A percentile compares a stretch with the other conserved stretches of the same genome.
These are phyloP conservation scores for Urocyon cinereoargenteus DNA, from an alignment of 2,797 vertebrate genomes.

Conservation along the genomic window DNA sequence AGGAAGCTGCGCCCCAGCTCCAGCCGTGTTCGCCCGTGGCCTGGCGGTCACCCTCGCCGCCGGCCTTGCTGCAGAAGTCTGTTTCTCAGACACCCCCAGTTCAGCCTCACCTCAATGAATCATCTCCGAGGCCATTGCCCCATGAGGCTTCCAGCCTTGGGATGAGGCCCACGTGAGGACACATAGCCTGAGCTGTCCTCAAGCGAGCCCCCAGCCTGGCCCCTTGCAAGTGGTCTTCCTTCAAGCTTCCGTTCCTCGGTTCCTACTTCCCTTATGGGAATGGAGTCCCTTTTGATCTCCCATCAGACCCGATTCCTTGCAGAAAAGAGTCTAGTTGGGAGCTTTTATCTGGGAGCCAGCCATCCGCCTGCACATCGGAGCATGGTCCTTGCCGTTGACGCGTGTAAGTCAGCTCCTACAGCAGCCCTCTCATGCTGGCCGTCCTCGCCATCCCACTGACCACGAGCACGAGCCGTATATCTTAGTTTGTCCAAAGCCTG, in stretches of 20 bases:
- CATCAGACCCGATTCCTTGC: not conserved
- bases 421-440: fast-evolving
- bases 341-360: not conserved
- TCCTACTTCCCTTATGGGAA: not conserved
- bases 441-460: not conserved
- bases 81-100: not conserved
- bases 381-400: not conserved
- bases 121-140: too few relatives aligned
- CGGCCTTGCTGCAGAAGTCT: not conserved
- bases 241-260: not conserved
- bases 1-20: not conserved
- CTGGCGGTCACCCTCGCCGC: fast-evolving
- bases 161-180: too few relatives aligned
- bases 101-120: not conserved
- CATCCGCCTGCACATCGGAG: not conserved
- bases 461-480: not conserved
- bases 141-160: too few relatives aligned
- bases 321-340: not conserved
- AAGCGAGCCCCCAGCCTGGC: not conserved
- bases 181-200: fast-evolving
- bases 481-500: not conserved
- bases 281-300: not conserved
- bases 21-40: fast-evolving
- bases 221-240: not conserved
- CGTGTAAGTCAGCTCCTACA: not conserved